Percentiles rank a stretch among this genome's conserved stretches.
phyloP scores from a whole-genome alignment of 2,113 vertebrate genomes.

The Crotalus tigris region DNA sequence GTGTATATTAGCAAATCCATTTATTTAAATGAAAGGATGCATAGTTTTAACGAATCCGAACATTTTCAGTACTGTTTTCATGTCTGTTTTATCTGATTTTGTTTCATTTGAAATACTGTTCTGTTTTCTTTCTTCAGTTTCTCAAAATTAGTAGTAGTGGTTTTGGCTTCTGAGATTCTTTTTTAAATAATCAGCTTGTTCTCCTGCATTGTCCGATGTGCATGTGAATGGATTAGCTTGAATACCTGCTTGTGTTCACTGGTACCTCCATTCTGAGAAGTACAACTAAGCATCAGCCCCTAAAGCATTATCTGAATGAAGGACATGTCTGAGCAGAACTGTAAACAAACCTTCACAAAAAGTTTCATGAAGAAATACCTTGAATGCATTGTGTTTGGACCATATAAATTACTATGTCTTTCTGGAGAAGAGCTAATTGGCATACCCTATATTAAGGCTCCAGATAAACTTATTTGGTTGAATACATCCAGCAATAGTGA shows the following conservation, averaged over 20 bases:
- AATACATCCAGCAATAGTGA: not conserved
- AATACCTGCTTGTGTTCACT: not conserved
- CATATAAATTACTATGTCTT: not conserved
- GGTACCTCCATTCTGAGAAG: not conserved
- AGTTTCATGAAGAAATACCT: not conserved
- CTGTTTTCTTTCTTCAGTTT: not conserved
- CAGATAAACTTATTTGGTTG: not conserved
- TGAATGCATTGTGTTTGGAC: not conserved
- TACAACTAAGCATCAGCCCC: not conserved
- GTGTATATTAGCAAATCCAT: not conserved
- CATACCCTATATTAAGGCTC: not conserved
- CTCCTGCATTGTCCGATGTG: not conserved
- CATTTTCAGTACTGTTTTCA: not conserved
- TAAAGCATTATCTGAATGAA: not conserved
- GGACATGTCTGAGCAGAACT: not conserved
- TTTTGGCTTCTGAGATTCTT: not conserved
- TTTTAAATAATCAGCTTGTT: not conserved
- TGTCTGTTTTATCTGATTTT: not conserved
- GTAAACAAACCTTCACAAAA: not conserved
- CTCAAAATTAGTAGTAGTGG: not conserved
- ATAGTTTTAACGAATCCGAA: not conserved
- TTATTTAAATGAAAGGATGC: not conserved
- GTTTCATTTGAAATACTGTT: not conserved
- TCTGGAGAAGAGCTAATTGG: not conserved
- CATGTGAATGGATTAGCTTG: not conserved